Evolutionary conservation across 2,113 vertebrate species (phyloP).

Genomic region (Petaurus breviceps): DNA sequence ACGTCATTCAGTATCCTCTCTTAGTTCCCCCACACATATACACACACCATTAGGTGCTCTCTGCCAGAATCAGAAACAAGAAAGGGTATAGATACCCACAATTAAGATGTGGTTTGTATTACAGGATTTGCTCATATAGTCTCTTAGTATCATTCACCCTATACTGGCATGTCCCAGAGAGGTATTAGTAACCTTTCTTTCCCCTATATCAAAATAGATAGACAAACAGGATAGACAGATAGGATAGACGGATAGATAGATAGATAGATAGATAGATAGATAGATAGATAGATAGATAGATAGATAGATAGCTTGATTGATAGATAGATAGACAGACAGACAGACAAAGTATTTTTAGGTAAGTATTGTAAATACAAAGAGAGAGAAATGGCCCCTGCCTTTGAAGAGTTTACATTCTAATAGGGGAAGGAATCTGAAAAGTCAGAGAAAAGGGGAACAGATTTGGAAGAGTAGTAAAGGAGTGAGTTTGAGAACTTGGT

Average conservation of each 20-base stretch:
- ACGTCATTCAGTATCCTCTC: neutral
- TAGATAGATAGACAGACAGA: no score
- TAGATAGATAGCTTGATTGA: neutral
- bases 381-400: no score
- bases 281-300: no score
- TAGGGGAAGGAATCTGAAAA: no score
- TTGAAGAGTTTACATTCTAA: no score
- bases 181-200: neutral
- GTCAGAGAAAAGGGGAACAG: no score
- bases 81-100: neutral
- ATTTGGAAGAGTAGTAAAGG: no score
- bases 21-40: neutral
- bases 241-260: neutral
- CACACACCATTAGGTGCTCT: neutral
- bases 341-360: no score
- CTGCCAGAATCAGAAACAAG: neutral
- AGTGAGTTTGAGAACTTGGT: no score
- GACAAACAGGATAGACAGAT: neutral
- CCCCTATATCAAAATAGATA: neutral
- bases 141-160: neutral
- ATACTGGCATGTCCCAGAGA: neutral
- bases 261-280: neutral
- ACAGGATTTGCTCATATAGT: neutral
- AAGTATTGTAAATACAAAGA: no score
- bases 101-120: neutral